phyloP scores from a whole-genome alignment of 2,888 invertebrate genomes.

The Archaeoteleia sp. region DNA sequence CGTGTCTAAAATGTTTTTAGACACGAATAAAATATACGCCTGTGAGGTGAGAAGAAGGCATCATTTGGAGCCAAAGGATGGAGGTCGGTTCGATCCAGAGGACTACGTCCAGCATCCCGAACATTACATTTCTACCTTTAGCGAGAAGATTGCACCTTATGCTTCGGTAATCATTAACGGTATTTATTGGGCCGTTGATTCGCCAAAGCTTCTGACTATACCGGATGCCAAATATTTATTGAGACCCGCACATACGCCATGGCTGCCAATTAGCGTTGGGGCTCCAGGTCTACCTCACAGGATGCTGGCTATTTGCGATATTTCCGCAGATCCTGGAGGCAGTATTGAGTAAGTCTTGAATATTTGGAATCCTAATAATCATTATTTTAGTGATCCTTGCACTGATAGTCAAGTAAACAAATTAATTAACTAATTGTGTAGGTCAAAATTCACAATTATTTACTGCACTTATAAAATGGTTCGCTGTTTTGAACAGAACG shows the following conservation, averaged over 20 bases:
- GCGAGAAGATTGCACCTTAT: slow-evolving; percentile 97
- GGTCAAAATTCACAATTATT: too few species aligned
- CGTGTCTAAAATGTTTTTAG: too few species aligned
- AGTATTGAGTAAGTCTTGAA: slow-evolving; percentile 84
- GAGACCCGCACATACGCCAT: slow-evolving; percentile 91
- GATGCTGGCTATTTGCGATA: slow-evolving; percentile 97
- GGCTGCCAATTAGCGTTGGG: slow-evolving; percentile 92
- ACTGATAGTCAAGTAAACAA: too few species aligned
- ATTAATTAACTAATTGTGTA: too few species aligned
- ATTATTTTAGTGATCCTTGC: too few species aligned
- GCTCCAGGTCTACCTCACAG: slow-evolving; percentile 92
- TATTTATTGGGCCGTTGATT: slow-evolving; percentile 98
- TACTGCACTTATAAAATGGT: too few species aligned
- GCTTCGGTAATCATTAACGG: slow-evolving; percentile 98
- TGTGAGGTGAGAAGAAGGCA: slow-evolving; percentile 96
- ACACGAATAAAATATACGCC: slow-evolving; percentile 95
- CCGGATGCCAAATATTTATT: slow-evolving; percentile 98
- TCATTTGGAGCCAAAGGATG: slow-evolving; percentile 94
- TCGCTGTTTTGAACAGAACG: too few species aligned
- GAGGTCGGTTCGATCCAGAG: slow-evolving; percentile 91
- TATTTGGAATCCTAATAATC: too few species aligned
- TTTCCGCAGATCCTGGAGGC: slow-evolving; percentile 98
- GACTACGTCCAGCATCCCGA: slow-evolving; percentile 96
- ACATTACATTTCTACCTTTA: slow-evolving; percentile 95
- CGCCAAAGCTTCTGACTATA: slow-evolving; percentile 96